Percentiles rank a stretch among this genome's conserved stretches.
phyloP scores from a whole-genome alignment of 2,797 vertebrate genomes.

The Lagodon rhomboides region DNA sequence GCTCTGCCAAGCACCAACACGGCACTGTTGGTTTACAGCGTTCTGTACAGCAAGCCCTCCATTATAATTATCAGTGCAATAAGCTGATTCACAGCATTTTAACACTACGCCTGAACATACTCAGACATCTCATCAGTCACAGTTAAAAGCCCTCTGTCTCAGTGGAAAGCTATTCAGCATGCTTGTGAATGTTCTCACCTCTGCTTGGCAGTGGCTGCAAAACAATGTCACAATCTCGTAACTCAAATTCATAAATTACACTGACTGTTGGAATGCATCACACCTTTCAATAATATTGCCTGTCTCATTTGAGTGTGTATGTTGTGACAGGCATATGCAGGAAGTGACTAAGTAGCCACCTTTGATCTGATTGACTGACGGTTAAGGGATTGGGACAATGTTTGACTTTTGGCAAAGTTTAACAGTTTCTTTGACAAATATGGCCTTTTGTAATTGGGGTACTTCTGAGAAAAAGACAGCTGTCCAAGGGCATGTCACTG shows the following conservation, averaged over 20 bases:
- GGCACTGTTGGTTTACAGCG: constrained; percentile 68
- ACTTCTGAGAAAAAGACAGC: constrained; percentile 33
- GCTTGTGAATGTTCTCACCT: constrained; percentile 14
- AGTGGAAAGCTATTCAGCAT: constrained; percentile 12
- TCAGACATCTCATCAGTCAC: constrained; percentile 56
- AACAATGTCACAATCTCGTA: constrained; percentile 21
- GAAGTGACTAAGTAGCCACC: constrained; percentile 22
- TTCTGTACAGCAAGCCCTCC: constrained; percentile 69
- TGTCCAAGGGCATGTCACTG: constrained; percentile 12
- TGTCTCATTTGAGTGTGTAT: constrained; percentile 11
- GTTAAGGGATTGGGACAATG: constrained; percentile 16
- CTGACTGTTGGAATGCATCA: constrained; percentile 25
- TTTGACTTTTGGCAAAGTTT: background rate
- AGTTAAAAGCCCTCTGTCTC: constrained; percentile 43
- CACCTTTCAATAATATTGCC: constrained; percentile 35
- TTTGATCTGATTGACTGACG: constrained; percentile 2
- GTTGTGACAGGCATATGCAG: constrained; percentile 39
- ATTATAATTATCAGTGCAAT: constrained; percentile 78
- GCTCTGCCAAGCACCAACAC: constrained; percentile 65
- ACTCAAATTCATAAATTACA: constrained; percentile 26
- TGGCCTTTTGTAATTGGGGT: constrained; percentile 10
- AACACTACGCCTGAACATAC: constrained; percentile 52
- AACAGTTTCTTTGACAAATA: no score
- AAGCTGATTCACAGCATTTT: constrained; percentile 71
- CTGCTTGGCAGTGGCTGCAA: background rate